Conservation (phyloP, 2,797 vertebrate genomes). For the Lepidocolaptes lacrymiger region DNA sequence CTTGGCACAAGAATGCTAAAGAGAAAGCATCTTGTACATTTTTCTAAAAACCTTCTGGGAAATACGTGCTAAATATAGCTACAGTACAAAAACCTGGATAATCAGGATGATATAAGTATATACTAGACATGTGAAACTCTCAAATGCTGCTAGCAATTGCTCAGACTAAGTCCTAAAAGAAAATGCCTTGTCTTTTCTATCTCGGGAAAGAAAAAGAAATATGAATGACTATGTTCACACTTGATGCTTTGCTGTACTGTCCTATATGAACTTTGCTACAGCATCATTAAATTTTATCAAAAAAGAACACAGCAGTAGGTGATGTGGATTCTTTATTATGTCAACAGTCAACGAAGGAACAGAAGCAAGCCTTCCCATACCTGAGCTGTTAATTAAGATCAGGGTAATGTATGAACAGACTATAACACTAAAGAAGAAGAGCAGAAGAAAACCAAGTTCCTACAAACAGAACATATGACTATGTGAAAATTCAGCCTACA, state of each 20-base stretch:
- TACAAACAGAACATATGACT: not conserved
- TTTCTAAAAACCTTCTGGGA: not conserved
- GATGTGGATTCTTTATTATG: not conserved
- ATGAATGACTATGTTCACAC: not conserved
- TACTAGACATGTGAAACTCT: not conserved
- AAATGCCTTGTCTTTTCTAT: not conserved
- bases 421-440: not conserved
- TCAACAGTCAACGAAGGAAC: not conserved
- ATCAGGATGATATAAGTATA: not conserved
- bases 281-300: not conserved
- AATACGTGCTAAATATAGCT: not conserved
- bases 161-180: not conserved
- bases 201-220: not conserved
- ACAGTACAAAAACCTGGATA: not conserved
- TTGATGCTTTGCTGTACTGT: not conserved
- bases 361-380: not conserved
- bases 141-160: not conserved
- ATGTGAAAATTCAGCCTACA: not conserved
- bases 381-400: not conserved
- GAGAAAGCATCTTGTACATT: not conserved
- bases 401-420: not conserved
- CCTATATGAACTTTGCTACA: not conserved
- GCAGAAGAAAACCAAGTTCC: not conserved
- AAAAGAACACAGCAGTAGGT: not conserved
- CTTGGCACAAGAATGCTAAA: not conserved